These are phyloP conservation scores for Seladonia tumulorum DNA, from an alignment of 2,888 invertebrate genomes.

Conservation along the genomic window DNA sequence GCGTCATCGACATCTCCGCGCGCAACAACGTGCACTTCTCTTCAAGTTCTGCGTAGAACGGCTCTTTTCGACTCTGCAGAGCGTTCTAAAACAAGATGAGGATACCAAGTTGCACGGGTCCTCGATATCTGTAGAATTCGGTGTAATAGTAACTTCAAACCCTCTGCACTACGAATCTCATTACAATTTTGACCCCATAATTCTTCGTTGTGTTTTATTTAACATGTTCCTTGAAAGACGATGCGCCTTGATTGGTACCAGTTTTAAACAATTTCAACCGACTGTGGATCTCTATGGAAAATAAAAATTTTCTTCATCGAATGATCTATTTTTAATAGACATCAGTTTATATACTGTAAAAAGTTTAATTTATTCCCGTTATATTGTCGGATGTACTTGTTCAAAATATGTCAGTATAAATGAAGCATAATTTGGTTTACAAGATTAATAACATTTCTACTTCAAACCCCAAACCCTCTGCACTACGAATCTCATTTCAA, in stretches of 20 bases:
- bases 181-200: background rate
- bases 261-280: background rate
- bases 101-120: background rate
- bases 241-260: background rate
- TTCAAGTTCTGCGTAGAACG: constrained; percentile 18
- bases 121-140: background rate
- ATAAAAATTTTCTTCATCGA: background rate
- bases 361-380: no score
- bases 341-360: no score
- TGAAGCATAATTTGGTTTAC: background rate
- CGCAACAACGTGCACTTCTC: constrained; percentile 6
- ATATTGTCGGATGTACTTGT: background rate
- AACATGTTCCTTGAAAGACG: no score
- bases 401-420: background rate
- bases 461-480: no score
- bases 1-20: constrained; percentile 42
- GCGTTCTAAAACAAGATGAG: background rate
- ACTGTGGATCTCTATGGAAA: no score
- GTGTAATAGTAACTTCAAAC: background rate
- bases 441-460: background rate
- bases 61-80: background rate
- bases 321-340: no score
- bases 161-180: background rate
- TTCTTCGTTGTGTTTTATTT: background rate
- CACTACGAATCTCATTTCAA: no score